These are phyloP conservation scores for Atlantisia rogersi DNA, from an alignment of 2,113 vertebrate species.

Conservation along the genomic window DNA sequence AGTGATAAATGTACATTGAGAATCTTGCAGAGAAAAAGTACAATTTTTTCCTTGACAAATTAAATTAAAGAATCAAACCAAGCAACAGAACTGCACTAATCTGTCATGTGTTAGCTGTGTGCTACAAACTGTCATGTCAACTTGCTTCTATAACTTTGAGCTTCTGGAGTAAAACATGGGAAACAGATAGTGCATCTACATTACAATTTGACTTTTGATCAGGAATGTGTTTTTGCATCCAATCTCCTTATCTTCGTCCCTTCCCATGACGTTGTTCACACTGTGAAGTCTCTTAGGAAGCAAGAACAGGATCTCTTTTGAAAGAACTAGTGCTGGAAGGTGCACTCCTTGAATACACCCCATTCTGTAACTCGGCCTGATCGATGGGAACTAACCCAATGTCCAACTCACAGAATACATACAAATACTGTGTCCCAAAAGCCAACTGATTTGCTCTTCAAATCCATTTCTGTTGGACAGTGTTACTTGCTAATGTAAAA, in stretches of 20 bases:
- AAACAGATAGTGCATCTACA: neutral
- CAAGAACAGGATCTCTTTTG: rapidly evolving
- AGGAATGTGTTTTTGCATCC: neutral
- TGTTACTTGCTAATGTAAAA: neutral
- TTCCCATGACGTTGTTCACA: neutral
- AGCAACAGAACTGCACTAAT: neutral
- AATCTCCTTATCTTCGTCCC: neutral
- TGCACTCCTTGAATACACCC: neutral
- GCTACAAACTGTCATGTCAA: neutral
- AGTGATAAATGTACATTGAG: neutral
- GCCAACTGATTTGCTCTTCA: neutral
- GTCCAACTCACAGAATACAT: neutral
- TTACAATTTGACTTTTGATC: neutral
- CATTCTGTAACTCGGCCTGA: neutral
- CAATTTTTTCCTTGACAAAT: neutral
- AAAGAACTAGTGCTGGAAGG: neutral
- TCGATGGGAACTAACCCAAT: rapidly evolving
- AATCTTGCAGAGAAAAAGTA: neutral
- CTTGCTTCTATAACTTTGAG: neutral
- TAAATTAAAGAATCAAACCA: neutral
- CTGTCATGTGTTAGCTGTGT: neutral
- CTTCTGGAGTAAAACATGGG: neutral
- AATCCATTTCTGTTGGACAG: neutral
- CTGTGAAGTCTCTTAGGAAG: neutral
- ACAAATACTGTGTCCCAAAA: neutral